A percentile compares a stretch with the other conserved stretches of the same genome.
These are phyloP conservation scores for Brachystomella parvula DNA, from an alignment of 1,140 invertebrate genomes.

Conservation along the genomic window DNA sequence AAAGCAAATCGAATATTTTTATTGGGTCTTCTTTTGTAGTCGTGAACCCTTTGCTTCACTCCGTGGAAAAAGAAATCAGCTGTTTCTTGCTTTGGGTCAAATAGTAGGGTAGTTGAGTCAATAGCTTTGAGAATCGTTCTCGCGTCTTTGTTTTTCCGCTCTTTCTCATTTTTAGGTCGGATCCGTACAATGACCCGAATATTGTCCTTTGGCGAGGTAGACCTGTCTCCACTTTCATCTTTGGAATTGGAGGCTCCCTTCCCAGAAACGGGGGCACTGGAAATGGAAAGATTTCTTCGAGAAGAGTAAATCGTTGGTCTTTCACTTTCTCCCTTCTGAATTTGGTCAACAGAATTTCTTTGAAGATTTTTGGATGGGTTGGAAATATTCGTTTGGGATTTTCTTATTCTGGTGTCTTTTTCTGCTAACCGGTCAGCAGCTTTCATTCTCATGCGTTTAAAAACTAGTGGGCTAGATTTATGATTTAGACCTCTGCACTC, in stretches of 20 bases:
- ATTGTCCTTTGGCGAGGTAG: conserved; percentile 36
- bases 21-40: conserved; percentile 64
- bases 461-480: too few species aligned
- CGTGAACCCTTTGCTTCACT: conserved; percentile 58
- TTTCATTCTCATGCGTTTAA: too few species aligned
- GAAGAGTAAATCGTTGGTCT: not conserved
- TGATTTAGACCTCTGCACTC: too few species aligned
- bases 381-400: not conserved
- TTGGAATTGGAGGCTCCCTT: too few species aligned
- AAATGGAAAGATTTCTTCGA: conserved; percentile 1
- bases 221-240: too few species aligned
- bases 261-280: too few species aligned
- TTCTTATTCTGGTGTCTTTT: not conserved
- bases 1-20: conserved; percentile 82
- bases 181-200: conserved; percentile 71
- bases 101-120: conserved; percentile 69
- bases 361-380: too few species aligned
- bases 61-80: conserved; percentile 68
- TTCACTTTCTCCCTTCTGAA: too few species aligned
- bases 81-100: conserved; percentile 78
- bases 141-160: conserved; percentile 41
- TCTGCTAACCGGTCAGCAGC: too few species aligned
- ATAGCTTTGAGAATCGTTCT: conserved; percentile 16
- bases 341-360: too few species aligned
- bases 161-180: conserved; percentile 60